These are phyloP conservation scores for Syngnathus acus DNA, from an alignment of 2,797 vertebrate species.

Conservation along the genomic window DNA sequence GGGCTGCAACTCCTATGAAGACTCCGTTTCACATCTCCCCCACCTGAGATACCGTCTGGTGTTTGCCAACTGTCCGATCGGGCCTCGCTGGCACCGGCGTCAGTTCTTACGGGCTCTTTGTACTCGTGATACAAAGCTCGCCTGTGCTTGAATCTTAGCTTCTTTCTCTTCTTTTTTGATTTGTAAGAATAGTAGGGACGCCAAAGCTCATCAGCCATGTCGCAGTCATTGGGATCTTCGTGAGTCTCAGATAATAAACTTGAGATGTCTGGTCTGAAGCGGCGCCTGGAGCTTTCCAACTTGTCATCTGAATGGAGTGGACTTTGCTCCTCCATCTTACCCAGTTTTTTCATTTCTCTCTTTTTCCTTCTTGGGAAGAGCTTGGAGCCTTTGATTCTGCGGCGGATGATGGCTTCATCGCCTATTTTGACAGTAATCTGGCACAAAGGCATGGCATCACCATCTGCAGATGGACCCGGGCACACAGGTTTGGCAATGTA, in stretches of 20 bases:
- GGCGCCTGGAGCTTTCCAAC: constrained; percentile 60
- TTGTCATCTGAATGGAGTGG: constrained; percentile 55
- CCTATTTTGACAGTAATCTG: constrained; percentile 99
- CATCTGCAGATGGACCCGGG: constrained; percentile 85
- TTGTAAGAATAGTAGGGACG: constrained; percentile 98
- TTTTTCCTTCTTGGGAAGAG: constrained; percentile 80
- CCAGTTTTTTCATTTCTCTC: constrained; percentile 44
- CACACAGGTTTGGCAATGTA: constrained; percentile 96
- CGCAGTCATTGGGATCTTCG: constrained; percentile 86
- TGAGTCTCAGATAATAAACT: constrained; percentile 63
- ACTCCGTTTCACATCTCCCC: constrained; percentile 59
- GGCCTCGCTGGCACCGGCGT: constrained; percentile 33
- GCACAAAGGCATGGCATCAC: constrained; percentile 85
- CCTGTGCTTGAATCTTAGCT: constrained; percentile 77
- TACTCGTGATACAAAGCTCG: constrained; percentile 55
- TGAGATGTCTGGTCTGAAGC: constrained; percentile 52
- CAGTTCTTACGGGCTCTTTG: constrained; percentile 38
- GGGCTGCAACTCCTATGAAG: constrained; percentile 70
- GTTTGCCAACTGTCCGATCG: constrained; percentile 38
- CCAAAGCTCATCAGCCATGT: constrained; percentile 89
- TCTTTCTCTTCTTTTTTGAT: constrained; percentile 91
- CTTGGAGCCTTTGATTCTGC: constrained; percentile 89
- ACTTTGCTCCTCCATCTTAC: constrained; percentile 42
- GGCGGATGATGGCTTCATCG: constrained; percentile 91
- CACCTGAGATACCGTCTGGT: constrained; percentile 58